phyloP scores from a whole-genome alignment of 2,888 invertebrate genomes.

The Ochropleura plecta region DNA sequence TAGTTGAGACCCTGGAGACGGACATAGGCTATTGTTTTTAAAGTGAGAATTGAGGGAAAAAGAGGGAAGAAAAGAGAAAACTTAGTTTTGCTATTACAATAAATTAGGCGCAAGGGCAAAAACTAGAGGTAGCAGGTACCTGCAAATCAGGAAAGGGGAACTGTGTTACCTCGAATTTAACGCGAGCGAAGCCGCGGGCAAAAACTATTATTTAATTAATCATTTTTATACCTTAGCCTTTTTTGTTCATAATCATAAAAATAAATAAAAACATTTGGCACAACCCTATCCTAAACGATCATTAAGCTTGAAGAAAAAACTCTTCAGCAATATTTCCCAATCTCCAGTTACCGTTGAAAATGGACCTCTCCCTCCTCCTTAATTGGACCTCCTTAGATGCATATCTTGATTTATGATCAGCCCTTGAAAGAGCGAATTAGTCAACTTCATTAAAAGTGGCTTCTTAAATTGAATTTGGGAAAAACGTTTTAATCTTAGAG shows the following conservation, averaged over 20 bases:
- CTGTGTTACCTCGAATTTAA: too few species aligned
- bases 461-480: slow-evolving; percentile 25
- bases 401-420: slow-evolving; percentile 64
- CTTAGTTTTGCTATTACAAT: too few species aligned
- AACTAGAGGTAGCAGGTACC: too few species aligned
- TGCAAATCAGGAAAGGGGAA: too few species aligned
- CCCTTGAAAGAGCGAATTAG: slow-evolving; percentile 21
- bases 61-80: too few species aligned
- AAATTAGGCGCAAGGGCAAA: too few species aligned
- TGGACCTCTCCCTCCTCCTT: slow-evolving; percentile 47
- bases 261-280: background rate
- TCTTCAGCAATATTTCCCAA: slow-evolving; percentile 39
- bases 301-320: slow-evolving; percentile 47
- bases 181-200: too few species aligned
- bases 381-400: slow-evolving; percentile 64
- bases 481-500: slow-evolving; percentile 12
- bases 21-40: too few species aligned
- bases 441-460: slow-evolving; percentile 27
- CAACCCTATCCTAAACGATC: slow-evolving; percentile 36
- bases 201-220: too few species aligned
- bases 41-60: too few species aligned
- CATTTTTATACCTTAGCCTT: too few species aligned
- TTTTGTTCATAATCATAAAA: background rate
- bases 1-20: too few species aligned
- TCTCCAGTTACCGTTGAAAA: slow-evolving; percentile 54